Percentiles rank a stretch among this genome's conserved stretches.
Evolutionary conservation across 2,113 vertebrate species (phyloP).

Genomic region (Notothenia rossii): DNA sequence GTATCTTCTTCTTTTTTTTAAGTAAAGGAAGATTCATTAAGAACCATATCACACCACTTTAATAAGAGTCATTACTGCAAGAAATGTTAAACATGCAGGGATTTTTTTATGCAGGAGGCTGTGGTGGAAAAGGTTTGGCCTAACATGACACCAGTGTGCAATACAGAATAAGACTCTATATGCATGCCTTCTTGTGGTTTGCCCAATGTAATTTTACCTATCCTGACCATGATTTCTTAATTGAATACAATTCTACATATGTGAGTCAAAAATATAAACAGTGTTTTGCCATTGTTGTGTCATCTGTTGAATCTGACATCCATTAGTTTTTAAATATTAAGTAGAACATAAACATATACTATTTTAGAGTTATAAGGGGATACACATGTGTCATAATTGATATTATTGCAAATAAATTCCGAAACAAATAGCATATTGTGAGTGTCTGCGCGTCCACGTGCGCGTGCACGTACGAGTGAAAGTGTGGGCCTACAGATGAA

Average conservation of each 20-base stretch:
- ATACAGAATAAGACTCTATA: too few relatives aligned
- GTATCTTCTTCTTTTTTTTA: not conserved
- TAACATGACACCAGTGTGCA: not conserved
- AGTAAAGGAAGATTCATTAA: not conserved
- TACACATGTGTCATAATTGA: not conserved
- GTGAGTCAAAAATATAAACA: not conserved
- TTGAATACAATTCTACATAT: not conserved
- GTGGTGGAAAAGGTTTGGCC: not conserved
- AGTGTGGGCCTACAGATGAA: not conserved
- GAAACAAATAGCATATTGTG: not conserved
- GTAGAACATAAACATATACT: not conserved
- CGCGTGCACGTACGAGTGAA: constrained; percentile 8
- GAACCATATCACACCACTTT: constrained; percentile 11
- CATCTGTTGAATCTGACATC: not conserved
- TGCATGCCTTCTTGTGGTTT: not conserved
- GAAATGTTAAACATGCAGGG: not conserved
- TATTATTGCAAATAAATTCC: constrained; percentile 4
- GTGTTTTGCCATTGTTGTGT: not conserved
- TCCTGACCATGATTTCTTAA: not conserved
- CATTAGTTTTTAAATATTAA: not conserved
- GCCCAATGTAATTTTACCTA: too few relatives aligned
- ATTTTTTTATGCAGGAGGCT: not conserved
- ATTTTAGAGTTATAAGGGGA: not conserved
- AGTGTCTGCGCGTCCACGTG: not conserved
- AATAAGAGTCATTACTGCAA: not conserved